Conservation (phyloP, 37 sponge, comb jelly and placozoan species). For the Lycopodina hypogea region DNA sequence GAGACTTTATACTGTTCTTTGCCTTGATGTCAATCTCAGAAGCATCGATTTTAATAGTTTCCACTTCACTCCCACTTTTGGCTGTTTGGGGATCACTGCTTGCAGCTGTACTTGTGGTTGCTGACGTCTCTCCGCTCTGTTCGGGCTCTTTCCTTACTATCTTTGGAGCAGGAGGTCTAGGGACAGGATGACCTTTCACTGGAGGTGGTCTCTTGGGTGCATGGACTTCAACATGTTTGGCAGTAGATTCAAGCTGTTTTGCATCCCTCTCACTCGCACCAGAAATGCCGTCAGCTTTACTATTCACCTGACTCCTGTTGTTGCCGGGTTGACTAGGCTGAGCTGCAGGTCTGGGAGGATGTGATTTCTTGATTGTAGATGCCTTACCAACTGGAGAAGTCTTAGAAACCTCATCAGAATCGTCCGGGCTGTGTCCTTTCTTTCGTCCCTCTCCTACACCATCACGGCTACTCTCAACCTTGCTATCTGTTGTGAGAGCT, state of each 20-base stretch:
- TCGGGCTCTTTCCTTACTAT: background rate
- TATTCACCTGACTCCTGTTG: too few relatives aligned
- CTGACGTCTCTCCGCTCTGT: too few relatives aligned
- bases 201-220: background rate
- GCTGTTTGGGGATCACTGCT: too few relatives aligned
- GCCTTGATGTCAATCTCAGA: too few relatives aligned
- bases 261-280: background rate
- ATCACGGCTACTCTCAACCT: background rate
- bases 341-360: conserved; percentile 24
- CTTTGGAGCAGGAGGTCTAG: conserved; percentile 9
- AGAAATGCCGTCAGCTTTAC: background rate
- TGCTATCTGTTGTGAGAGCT: background rate
- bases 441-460: background rate
- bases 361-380: conserved; percentile 11
- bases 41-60: too few relatives aligned
- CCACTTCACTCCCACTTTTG: too few relatives aligned
- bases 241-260: background rate
- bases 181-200: background rate
- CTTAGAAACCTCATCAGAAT: background rate
- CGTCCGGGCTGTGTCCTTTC: background rate
- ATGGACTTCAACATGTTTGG: background rate
- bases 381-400: background rate
- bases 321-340: too few relatives aligned
- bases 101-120: too few relatives aligned
- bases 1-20: background rate